Conservation (phyloP, 2,888 invertebrate species). For the Lithosia quadra region DNA sequence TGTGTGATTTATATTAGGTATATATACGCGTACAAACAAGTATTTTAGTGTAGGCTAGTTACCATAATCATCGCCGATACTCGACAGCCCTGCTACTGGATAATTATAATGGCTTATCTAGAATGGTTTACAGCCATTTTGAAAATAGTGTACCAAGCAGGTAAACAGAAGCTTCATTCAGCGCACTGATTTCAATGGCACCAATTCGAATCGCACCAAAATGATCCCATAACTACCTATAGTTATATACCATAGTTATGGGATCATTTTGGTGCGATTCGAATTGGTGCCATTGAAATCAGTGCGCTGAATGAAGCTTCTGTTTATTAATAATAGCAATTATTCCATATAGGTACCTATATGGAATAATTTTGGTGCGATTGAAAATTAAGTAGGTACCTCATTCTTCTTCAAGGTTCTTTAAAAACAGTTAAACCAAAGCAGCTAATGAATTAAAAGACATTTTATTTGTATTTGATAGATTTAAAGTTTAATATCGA, state of each 20-base stretch:
- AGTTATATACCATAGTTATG: too few relatives aligned
- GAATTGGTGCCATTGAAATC: neutral
- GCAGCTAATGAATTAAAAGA: too few relatives aligned
- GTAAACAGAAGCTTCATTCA: too few relatives aligned
- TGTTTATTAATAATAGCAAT: too few relatives aligned
- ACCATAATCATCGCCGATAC: neutral
- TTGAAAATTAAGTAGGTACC: neutral
- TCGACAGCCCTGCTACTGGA: neutral
- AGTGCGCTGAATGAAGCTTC: too few relatives aligned
- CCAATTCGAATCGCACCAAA: neutral
- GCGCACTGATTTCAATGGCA: too few relatives aligned
- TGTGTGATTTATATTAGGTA: neutral
- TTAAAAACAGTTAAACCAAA: too few relatives aligned
- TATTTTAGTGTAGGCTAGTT: constrained; percentile 2
- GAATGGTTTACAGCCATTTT: neutral
- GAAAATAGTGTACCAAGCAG: neutral
- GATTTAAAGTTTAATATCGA: neutral
- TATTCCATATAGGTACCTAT: too few relatives aligned
- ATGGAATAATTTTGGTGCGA: neutral
- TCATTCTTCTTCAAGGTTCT: too few relatives aligned
- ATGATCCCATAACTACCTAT: too few relatives aligned
- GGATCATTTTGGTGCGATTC: neutral
- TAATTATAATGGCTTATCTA: neutral
- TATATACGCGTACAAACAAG: neutral
- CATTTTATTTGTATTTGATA: too few relatives aligned